These are phyloP conservation scores for Gallinago jamesoni DNA, from an alignment of 2,113 vertebrate species.

Conservation along the genomic window DNA sequence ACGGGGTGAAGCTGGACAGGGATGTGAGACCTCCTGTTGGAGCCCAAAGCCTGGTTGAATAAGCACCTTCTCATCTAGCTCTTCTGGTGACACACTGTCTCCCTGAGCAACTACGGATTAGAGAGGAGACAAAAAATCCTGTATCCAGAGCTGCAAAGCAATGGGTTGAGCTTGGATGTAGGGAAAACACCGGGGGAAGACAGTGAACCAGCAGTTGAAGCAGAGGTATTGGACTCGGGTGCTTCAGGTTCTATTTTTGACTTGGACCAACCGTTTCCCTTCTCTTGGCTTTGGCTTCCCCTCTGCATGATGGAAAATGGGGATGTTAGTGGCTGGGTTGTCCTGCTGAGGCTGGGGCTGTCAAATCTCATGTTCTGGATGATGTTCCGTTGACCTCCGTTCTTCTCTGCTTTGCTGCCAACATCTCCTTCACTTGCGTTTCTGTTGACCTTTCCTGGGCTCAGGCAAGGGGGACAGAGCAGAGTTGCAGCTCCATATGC, in stretches of 20 bases:
- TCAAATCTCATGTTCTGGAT: not conserved
- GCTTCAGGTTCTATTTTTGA: conserved; percentile 40
- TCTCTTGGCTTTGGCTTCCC: not conserved
- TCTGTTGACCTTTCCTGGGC: not conserved
- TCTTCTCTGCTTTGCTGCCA: not conserved
- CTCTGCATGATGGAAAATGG: not conserved
- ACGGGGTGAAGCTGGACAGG: not conserved
- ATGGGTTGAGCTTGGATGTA: not conserved
- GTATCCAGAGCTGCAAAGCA: not conserved
- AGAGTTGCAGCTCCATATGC: not conserved
- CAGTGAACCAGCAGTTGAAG: not conserved
- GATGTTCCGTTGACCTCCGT: not conserved
- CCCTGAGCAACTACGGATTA: conserved; percentile 28
- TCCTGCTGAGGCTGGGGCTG: not conserved
- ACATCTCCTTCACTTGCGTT: not conserved
- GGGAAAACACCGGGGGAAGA: not conserved
- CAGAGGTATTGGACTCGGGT: conserved; percentile 24
- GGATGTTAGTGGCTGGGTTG: not conserved
- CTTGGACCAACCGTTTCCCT: not conserved
- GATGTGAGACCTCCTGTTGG: not conserved
- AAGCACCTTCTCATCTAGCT: not conserved
- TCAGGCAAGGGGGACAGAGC: rapidly evolving
- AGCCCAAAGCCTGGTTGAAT: not conserved
- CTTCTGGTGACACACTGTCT: not conserved
- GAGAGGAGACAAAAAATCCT: not conserved